Base-by-base conservation (phyloP, 2,888 invertebrate genomes). In the Sarcophaga rosellei region DNA sequence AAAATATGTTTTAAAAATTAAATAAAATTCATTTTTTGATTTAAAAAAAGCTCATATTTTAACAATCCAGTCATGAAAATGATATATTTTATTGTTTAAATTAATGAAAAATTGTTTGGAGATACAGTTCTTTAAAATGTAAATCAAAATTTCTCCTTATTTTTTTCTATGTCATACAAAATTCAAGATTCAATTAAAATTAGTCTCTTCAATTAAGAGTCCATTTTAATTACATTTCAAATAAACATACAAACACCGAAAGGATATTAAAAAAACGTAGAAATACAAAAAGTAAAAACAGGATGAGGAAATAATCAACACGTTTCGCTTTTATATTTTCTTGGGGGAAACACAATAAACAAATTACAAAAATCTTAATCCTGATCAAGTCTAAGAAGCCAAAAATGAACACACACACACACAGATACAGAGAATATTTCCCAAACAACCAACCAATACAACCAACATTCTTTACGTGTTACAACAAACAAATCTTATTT, bases 221-320 rank as follows among this genome's bases (percentile, higher is more conserved):
- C 75, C 72, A 75, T 84, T 84, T 81, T 86, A 84, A 86, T 86
- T 81, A 86, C 75, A 81, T 82, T 72, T 62, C 72, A 66, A 86
- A 81, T 69, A 81, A 81, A 75, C 45, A 75, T 23, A 78, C 65
- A 86, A 72, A 25, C 20, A 20, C 44, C 68, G 17, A 53, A 53
- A 12, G 17, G 17, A 53, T 53, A 53, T 15, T 53, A 53, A 53
- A 53, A 15, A 4, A 53, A 53, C 15, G 17, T 17, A 53, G 3
- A 53, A 53, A 69, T 8, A 23, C 23, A 35, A 3, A 59, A 57
- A 25, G 17, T 44, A 4, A n/a, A 15, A 23, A 69, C 12, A 12
- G 17, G 53, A 12, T 25, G 20, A 77, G 74, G 47, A 72, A 69
- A 75, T 78, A 86, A 86, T 84, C 81, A 86, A 84, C 84, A 81